Evolutionary conservation across 2,113 vertebrate genomes (phyloP), one percentile per base, ranked within the genome.

Genomic region (Varanus komodoensis): DNA sequence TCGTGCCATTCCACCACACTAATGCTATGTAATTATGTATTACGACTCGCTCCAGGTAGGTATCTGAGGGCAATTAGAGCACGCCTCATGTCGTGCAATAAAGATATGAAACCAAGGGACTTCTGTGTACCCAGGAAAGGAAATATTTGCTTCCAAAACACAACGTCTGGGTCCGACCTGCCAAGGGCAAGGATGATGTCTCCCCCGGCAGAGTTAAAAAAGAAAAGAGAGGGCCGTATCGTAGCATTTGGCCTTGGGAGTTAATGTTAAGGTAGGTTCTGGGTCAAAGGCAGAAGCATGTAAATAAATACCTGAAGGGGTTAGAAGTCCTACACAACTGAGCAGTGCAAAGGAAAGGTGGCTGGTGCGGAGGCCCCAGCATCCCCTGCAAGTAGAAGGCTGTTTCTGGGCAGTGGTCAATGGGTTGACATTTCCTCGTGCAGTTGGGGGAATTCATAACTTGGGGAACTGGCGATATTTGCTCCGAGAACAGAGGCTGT

Each of bases 31-130:
- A 95, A 93, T 91, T 92, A 93, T 6, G 81, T 88, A 93, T 93
- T 95, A 94, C 92, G 94, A 91, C 86, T 89, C 94, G 92, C 95
- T 93, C 89, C 93, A 93, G 93, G 95, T 93, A 91, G 89, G 78
- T 48, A 82, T 89, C 92, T 84, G 88, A 0, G 75, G 94, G 95
- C 94, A 96, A 93, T 93, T 83, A 95, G 91, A 94, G 86, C 91
- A 52, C 84, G 29, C 80, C 73, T 93, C 90, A 88, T 87, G 93
- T 74, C 32, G 91, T 80, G 75, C 0, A 0, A 50, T 8, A 23
- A 92, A 91, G 92, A 92, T 91, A 81, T 2, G 1, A 32, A 89
- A 92, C 91, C 95, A 91, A 90, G 95, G 67, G 91, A 93, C 89
- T 88, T 78, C 84, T 87, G 91, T 92, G 89, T 93, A 89, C 89